These are phyloP conservation scores for Pseudorectes ferrugineus DNA, from an alignment of 2,113 vertebrate species.

Conservation along the genomic window DNA sequence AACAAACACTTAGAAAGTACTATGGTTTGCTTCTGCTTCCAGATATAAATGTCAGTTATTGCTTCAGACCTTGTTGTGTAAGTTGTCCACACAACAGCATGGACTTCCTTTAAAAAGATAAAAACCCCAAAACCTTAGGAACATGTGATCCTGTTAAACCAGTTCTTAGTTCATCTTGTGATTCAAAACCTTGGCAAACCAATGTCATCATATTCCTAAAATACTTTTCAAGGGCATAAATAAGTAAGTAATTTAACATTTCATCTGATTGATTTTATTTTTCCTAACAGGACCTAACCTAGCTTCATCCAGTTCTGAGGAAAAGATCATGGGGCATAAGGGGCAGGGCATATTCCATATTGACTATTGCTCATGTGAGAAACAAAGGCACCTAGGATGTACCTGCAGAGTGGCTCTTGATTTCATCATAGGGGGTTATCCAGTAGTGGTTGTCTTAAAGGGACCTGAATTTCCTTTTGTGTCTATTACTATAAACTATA, in stretches of 20 bases:
- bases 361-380: neutral
- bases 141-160: neutral
- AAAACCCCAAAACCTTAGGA: neutral
- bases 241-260: neutral
- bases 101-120: neutral
- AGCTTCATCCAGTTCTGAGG: neutral
- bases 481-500: neutral
- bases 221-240: neutral
- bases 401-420: neutral
- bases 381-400: neutral
- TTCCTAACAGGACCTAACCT: neutral
- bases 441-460: neutral
- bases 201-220: neutral
- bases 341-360: neutral
- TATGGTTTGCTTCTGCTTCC: neutral
- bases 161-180: neutral
- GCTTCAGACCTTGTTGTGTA: neutral
- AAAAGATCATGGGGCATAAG: neutral
- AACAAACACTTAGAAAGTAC: neutral
- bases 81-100: neutral
- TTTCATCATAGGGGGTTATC: neutral
- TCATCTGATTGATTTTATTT: neutral
- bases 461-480: neutral
- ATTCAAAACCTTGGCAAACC: neutral
- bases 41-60: neutral